phyloP scores from a whole-genome alignment of 2,113 vertebrate species.

The Dasyprocta punctata region DNA sequence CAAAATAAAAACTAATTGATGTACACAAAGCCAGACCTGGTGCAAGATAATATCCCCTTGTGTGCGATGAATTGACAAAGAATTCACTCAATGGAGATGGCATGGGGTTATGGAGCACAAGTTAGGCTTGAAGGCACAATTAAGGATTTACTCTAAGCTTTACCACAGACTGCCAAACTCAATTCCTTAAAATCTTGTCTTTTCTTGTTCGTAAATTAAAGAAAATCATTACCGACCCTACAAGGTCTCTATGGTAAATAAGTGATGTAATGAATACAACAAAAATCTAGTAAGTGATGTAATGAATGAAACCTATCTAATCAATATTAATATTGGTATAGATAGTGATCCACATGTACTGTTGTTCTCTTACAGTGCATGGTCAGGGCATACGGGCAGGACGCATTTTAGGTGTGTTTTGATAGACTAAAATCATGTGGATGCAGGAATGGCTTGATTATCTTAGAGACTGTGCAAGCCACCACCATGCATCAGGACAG shows the following conservation, averaged over 20 bases:
- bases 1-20: not conserved
- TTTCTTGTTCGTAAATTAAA: not conserved
- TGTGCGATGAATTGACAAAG: not conserved
- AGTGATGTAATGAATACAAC: not conserved
- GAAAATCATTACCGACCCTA: not conserved
- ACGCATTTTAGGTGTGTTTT: not conserved
- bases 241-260: not conserved
- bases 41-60: not conserved
- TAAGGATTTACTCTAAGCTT: not conserved
- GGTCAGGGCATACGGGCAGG: not conserved
- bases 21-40: not conserved
- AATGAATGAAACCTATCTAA: not conserved
- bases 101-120: not conserved
- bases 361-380: not conserved
- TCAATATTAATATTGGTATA: not conserved
- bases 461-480: not conserved
- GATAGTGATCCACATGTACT: no score
- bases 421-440: not conserved
- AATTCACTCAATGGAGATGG: not conserved
- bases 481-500: rapidly evolving
- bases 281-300: not conserved
- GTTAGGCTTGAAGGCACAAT: not conserved
- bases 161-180: not conserved
- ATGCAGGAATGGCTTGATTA: not conserved
- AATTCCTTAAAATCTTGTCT: not conserved